These are phyloP conservation scores for Scolanthus callimorphus DNA, from an alignment of 92 coral and sea anemone species.

Conservation along the genomic window DNA sequence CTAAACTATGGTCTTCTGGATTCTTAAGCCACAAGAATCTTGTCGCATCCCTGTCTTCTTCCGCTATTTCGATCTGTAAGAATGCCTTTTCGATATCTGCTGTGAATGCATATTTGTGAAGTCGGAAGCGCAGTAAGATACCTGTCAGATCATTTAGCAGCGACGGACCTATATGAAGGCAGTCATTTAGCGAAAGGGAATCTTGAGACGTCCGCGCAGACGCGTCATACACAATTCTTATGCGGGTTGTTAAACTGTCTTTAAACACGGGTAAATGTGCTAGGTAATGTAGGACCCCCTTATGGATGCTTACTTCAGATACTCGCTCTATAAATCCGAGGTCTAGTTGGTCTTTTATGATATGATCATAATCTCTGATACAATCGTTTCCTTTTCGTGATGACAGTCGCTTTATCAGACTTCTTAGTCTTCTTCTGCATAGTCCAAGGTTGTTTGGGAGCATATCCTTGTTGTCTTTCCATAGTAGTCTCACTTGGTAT, in stretches of 20 bases:
- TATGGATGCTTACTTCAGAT: neutral
- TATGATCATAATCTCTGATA: conserved; percentile 21
- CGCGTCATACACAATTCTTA: conserved; percentile 38
- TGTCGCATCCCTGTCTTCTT: conserved; percentile 27
- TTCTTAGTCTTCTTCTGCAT: conserved; percentile 13
- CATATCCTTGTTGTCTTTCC: conserved; percentile 33
- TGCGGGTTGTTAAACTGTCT: conserved; percentile 20
- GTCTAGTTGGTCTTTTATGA: conserved; percentile 20
- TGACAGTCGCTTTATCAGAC: conserved; percentile 15
- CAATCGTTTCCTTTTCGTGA: conserved; percentile 23
- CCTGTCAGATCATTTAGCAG: conserved; percentile 14
- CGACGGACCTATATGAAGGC: conserved; percentile 22
- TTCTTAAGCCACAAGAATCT: conserved; percentile 25
- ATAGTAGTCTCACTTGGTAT: too few species aligned
- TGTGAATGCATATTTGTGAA: too few species aligned
- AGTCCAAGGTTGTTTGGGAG: conserved; percentile 32
- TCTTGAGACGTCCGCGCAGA: conserved; percentile 4
- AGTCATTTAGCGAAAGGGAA: conserved; percentile 12
- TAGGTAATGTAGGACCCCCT: conserved; percentile 14
- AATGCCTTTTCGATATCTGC: too few species aligned
- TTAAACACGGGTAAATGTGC: conserved; percentile 37
- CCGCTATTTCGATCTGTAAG: too few species aligned
- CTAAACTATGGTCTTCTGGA: conserved; percentile 1
- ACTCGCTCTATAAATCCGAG: conserved; percentile 19
- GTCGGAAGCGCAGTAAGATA: too few species aligned